Evolutionary conservation across 2,113 vertebrate genomes (phyloP), one percentile per base, ranked within the genome.

Genomic region (Pandion haliaetus): DNA sequence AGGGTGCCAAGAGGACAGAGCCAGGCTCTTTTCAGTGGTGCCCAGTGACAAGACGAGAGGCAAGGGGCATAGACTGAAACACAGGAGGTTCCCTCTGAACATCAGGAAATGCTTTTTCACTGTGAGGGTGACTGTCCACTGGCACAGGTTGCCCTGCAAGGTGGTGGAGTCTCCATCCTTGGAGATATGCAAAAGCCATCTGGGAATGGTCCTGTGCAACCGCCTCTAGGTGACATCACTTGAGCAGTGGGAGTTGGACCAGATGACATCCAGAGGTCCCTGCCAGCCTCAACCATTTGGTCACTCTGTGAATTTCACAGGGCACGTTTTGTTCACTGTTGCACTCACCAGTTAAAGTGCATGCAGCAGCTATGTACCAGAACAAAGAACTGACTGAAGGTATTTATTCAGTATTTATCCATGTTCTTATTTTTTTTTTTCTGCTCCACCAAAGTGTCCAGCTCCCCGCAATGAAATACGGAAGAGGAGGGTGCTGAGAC

Each of bases 41-140:
- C 13, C 24, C 63, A 31, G 45, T 45, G 54, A 13, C 31, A 58
- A 18, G 18, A 45, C 9, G 54, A 54, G 54, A 24, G 42, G 36
- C 20, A 23, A 2, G 3, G 28, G 10, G 20, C 8, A 25, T 29
- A 62, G 1, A 13, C 8, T 59, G 52, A 44, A 85, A 86, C 50
- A 25, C 9, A 17, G 21, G 40, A 82, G 20, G 8, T 21, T 95
- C 20, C 29, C 6, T 4, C 19, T 58, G 21, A 66, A 61, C 26
- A n/a, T 38, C n/a, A 54, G 29, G 20, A 38, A 42, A 14, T 6
- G 9, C 8, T 11, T 65, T 62, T 36, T 69, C 50, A 17, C 20
- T 72, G 6, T 45, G 13, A 57, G 18, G 10, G 25, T 92, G 38
- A 65, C 17, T 0, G 0, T 52, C 20, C 26, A 13, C 36, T n/a